phyloP scores from a whole-genome alignment of 2,113 vertebrate genomes.

The Thunnus maccoyii region DNA sequence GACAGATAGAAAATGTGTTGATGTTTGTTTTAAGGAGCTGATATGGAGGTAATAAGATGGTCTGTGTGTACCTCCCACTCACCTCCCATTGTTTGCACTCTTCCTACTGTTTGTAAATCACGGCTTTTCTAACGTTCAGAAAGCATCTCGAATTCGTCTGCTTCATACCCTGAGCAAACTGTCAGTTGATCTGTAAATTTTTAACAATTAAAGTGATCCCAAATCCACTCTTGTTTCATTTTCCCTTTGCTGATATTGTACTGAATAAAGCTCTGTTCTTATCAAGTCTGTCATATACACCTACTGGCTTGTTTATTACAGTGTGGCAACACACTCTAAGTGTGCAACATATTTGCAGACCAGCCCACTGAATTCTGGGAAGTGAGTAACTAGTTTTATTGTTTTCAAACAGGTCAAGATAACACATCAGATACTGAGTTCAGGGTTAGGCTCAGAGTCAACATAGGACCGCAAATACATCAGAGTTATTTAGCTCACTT shows the following conservation, averaged over 20 bases:
- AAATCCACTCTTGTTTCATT: not conserved
- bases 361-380: no score
- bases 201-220: slow-evolving; percentile 71
- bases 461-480: no score
- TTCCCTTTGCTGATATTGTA: not conserved
- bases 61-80: not conserved
- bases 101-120: slow-evolving; percentile 60
- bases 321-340: no score
- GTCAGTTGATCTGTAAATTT: slow-evolving; percentile 57
- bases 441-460: no score
- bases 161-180: slow-evolving; percentile 37
- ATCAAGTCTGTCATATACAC: not conserved
- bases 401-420: no score
- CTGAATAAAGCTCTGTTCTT: not conserved
- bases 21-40: slow-evolving; percentile 43
- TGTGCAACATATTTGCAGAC: not conserved
- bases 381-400: no score
- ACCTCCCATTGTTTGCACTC: slow-evolving; percentile 56
- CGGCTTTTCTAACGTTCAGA: slow-evolving; percentile 38
- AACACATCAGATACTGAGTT: no score
- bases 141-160: slow-evolving; percentile 42
- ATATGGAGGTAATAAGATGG: slow-evolving; percentile 12
- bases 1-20: slow-evolving; percentile 30
- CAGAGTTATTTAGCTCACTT: no score
- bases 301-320: not conserved